Conservation (phyloP, 2,113 vertebrate genomes). For the Gymnarchus niloticus region DNA sequence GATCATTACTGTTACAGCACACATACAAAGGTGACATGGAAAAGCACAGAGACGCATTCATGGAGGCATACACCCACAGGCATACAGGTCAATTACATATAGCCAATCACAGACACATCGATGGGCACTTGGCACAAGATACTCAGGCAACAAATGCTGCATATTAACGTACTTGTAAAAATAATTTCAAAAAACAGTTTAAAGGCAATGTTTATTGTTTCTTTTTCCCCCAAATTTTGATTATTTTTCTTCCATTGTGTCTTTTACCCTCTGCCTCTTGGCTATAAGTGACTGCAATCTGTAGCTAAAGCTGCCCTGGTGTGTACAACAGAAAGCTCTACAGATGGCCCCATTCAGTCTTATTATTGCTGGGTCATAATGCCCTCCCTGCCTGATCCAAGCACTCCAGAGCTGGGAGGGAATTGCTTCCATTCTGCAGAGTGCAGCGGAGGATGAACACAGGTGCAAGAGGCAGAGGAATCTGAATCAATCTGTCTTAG, state of each 20-base stretch:
- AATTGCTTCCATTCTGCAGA: neutral
- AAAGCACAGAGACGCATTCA: neutral
- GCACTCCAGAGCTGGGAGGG: neutral
- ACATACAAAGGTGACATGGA: conserved; percentile 12
- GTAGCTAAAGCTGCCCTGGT: neutral
- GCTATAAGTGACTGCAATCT: neutral
- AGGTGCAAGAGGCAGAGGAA: conserved; percentile 24
- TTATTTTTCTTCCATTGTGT: neutral
- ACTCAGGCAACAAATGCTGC: neutral
- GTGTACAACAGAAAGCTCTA: neutral
- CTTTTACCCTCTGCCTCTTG: neutral
- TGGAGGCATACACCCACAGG: neutral
- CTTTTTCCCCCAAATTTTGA: neutral
- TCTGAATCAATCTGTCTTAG: conserved; percentile 43
- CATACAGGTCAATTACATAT: neutral
- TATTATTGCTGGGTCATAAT: neutral
- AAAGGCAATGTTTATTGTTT: neutral
- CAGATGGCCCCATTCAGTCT: neutral
- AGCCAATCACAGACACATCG: neutral
- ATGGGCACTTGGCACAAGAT: neutral
- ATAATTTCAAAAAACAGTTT: neutral
- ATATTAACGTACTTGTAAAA: neutral
- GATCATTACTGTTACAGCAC: neutral
- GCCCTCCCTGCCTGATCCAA: neutral
- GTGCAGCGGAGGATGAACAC: neutral